phyloP scores from a whole-genome alignment of 1,140 invertebrate species.

The Lysiphlebus fabarum region DNA sequence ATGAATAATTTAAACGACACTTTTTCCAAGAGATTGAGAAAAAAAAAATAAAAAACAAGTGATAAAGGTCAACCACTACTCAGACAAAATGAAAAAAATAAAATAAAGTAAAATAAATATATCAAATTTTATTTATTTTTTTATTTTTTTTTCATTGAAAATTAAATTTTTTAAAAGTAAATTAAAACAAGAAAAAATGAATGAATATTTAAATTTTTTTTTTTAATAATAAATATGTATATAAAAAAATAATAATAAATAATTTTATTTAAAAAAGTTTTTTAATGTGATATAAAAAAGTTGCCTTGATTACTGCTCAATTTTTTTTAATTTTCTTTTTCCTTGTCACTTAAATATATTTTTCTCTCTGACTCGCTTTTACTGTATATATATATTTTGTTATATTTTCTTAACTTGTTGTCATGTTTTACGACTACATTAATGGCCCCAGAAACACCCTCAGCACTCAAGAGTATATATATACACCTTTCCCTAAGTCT shows the following conservation, averaged over 20 bases:
- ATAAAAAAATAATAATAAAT: not conserved
- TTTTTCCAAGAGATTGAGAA: no score
- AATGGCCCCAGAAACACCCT: conserved; percentile 21
- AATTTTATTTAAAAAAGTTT: not conserved
- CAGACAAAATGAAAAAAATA: no score
- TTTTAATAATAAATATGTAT: not conserved
- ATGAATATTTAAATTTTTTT: no score
- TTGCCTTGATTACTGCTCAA: not conserved
- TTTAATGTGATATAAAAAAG: conserved; percentile 1
- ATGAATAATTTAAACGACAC: no score
- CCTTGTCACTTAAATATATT: not conserved
- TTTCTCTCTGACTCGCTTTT: not conserved
- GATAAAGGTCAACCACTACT: no score
- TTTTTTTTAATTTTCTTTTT: not conserved
- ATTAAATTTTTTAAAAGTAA: no score
- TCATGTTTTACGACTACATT: conserved; percentile 22
- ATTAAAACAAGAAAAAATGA: no score
- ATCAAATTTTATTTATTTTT: no score
- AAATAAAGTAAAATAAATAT: no score
- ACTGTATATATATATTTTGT: not conserved
- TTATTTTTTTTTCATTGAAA: no score
- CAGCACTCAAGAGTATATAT: conserved; percentile 18
- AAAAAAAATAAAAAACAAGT: no score
- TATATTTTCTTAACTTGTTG: conserved; percentile 17
- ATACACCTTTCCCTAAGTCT: not conserved